Conservation (phyloP, 2,113 vertebrate genomes). For the Synodontis membranacea region DNA sequence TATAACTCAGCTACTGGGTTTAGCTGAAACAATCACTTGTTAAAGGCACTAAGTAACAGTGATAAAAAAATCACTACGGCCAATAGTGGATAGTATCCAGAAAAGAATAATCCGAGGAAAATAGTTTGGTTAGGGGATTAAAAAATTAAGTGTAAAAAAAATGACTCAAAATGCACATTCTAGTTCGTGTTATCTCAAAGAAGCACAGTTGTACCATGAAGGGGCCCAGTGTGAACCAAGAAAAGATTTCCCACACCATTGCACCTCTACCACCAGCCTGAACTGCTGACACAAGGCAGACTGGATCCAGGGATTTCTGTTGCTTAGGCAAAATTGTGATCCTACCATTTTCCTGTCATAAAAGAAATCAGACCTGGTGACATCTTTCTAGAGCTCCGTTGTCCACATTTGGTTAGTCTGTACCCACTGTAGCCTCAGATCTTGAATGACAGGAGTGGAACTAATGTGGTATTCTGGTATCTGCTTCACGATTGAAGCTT, state of each 20-base stretch:
- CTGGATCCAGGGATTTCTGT: not conserved
- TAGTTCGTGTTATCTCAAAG: not conserved
- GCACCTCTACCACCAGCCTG: not conserved
- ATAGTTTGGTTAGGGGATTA: not conserved
- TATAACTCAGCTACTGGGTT: not conserved
- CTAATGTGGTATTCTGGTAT: not conserved
- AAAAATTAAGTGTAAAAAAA: not conserved
- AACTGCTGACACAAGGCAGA: not conserved
- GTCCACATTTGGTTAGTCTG: not conserved
- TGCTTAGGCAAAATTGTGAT: not conserved
- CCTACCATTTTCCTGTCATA: not conserved
- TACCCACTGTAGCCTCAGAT: not conserved
- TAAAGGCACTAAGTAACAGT: not conserved
- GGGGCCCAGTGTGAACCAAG: not conserved
- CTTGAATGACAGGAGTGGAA: not conserved
- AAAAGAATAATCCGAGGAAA: not conserved
- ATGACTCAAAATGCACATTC: conserved; percentile 8
- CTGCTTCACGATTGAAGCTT: not conserved
- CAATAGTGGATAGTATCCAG: not conserved
- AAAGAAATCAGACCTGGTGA: not conserved
- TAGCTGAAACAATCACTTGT: not conserved
- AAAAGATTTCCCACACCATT: not conserved
- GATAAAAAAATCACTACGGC: not conserved
- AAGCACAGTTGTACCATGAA: not conserved
- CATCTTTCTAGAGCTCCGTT: not conserved